These are phyloP conservation scores for Calameuta pallipes DNA, from an alignment of 2,888 invertebrate genomes.

Conservation along the genomic window DNA sequence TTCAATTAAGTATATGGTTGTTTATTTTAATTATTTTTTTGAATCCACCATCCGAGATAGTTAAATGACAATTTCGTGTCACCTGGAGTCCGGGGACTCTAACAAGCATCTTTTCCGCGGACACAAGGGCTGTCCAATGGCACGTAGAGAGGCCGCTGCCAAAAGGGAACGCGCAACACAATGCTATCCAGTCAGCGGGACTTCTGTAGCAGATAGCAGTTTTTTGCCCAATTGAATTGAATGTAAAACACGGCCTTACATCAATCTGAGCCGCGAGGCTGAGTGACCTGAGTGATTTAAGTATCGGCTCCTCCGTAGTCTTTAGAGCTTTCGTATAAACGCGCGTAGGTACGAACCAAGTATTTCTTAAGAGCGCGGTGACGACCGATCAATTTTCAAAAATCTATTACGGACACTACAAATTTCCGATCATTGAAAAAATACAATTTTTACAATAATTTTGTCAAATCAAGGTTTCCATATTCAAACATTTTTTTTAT, in stretches of 20 bases:
- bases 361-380: slow-evolving; percentile 19
- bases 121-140: slow-evolving; percentile 1
- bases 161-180: slow-evolving; percentile 16
- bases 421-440: not conserved
- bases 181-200: slow-evolving; percentile 16
- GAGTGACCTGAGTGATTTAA: slow-evolving; percentile 64
- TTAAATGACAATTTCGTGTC: slow-evolving; percentile 47
- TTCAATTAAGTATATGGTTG: not conserved
- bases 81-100: slow-evolving; percentile 28
- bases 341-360: slow-evolving; percentile 20
- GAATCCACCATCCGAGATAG: slow-evolving; percentile 12
- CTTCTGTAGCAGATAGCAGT: slow-evolving; percentile 43
- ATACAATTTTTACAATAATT: not conserved
- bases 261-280: slow-evolving; percentile 64
- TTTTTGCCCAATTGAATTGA: slow-evolving; percentile 67
- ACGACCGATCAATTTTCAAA: slow-evolving; percentile 4
- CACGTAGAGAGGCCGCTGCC: slow-evolving; percentile 13
- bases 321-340: slow-evolving; percentile 52
- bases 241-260: slow-evolving; percentile 66
- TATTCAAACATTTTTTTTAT: not conserved
- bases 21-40: not conserved
- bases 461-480: not conserved
- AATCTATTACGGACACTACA: not conserved
- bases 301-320: slow-evolving; percentile 51
- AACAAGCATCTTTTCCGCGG: slow-evolving; percentile 35